Conservation (phyloP, 2,888 invertebrate species). For the Rosalia funebris region DNA sequence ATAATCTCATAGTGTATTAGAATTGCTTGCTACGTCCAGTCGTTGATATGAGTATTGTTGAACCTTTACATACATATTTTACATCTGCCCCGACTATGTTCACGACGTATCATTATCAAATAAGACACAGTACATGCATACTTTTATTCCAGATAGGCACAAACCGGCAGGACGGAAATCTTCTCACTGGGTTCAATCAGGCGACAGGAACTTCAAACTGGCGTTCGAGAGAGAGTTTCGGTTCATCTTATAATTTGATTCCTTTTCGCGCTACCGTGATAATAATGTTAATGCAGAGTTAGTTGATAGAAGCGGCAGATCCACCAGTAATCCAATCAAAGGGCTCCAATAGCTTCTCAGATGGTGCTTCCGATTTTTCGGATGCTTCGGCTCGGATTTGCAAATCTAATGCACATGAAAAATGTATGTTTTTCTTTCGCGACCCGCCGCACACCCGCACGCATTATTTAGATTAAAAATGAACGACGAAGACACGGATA, state of each 20-base stretch:
- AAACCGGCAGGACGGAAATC: conserved; percentile 36
- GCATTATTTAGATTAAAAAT: conserved; percentile 18
- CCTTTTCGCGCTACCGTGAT: conserved; percentile 54
- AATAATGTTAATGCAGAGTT: conserved; percentile 57
- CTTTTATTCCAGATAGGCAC: conserved; percentile 10
- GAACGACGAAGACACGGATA: neutral
- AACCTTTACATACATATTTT: no score
- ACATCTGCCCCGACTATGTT: no score
- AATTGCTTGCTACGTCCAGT: no score
- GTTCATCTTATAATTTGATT: conserved; percentile 53
- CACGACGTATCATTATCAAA: conserved; percentile 15
- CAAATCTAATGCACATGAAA: conserved; percentile 48
- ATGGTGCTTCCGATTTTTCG: conserved; percentile 52
- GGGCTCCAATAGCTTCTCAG: conserved; percentile 55
- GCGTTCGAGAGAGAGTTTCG: conserved; percentile 35
- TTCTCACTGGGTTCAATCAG: conserved; percentile 39
- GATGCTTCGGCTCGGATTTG: conserved; percentile 47
- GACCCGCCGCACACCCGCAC: neutral
- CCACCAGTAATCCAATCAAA: conserved; percentile 55
- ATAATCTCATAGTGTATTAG: no score
- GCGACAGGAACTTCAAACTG: conserved; percentile 37
- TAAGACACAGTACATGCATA: conserved; percentile 1
- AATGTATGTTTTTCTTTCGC: conserved; percentile 36
- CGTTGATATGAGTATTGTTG: no score
- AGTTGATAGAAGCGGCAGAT: conserved; percentile 55